Evolutionary conservation across 2,113 vertebrate species (phyloP), one percentile per base, ranked within the genome.

Genomic region (Jacana jacana): DNA sequence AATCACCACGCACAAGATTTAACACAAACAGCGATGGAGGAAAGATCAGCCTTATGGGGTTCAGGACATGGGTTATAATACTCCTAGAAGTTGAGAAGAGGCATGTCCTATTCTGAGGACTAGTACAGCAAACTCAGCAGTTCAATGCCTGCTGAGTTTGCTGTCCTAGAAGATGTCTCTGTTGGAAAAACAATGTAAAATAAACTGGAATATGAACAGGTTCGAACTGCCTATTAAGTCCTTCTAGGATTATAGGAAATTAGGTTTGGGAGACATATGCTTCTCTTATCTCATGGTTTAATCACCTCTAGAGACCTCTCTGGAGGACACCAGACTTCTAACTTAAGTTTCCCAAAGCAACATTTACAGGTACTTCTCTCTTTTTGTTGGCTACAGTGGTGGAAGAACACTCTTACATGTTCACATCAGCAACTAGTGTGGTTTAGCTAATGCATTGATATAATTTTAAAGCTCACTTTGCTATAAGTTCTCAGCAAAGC

Each of bases 381-480:
- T 61, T 92, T 86, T 83, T 37, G 14, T 58, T 7, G 13, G 19
- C 81, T 71, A 7, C 69, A n/a, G 61, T 46, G 61, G 33, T 57
- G 24, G 24, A 23, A 72, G 42, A 51, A 52, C 0, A 0, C 19
- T 84, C 37, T 40, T 18, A 35, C 4, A 15, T 24, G 54, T 17
- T 81, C 4, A 8, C 51, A 37, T 2, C 4, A 17, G 40, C n/a
- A 71, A 82, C 51, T 27, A 55, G 27, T 9, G n/a, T 30, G 19
- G 12, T 51, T 94, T 79, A 71, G 31, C 51, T 58, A 58, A n/a
- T 16, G 18, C 13, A 31, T 0, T n/a, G 35, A 52, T 44, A 54
- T 1, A 0, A 71, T 42, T 81, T 81, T 44, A 71, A 85, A 81
- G 51, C n/a, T 81, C 14, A 14, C 17, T 65, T 81, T 37, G 35